Evolutionary conservation across 2,888 invertebrate species (phyloP), one percentile per base, ranked within the genome.

Genomic region (Cerastoderma edule): DNA sequence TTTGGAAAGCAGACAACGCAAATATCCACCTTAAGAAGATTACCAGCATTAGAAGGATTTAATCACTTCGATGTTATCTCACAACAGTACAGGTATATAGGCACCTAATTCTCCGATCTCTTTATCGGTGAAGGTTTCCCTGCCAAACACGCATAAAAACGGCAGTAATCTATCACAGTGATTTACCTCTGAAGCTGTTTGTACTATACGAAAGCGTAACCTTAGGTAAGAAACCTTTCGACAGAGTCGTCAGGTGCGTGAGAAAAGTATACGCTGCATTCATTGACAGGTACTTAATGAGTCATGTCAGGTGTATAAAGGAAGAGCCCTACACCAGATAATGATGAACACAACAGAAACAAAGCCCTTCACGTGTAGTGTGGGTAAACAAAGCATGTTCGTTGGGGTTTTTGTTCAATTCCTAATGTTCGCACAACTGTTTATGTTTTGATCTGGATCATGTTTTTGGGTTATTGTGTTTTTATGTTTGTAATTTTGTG

Each of bases 231-330:
- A 60, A 39, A 13, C 32, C 8, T n/a, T n/a, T n/a, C 35, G 39
- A n/a, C 24, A 22, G 60, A 60, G 60, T 60, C 60, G 60, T 39
- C n/a, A 27, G 39, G 60, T 60, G 60, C 60, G 60, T 60, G 60
- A 60, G 60, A 60, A 60, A n/a, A n/a, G n/a, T 27, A 13, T 39
- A 27, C 39, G 16, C 22, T 39, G 39, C 35, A 24, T 60, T 60
- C 60, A 60, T 60, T 60, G 39, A 60, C 60, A 60, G 39, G 60
- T 39, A 60, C 10, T 27, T n/a, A n/a, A n/a, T n/a, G n/a, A n/a
- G n/a, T n/a, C n/a, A n/a, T n/a, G n/a, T n/a, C n/a, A n/a, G n/a
- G n/a, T n/a, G n/a, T n/a, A n/a, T n/a, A n/a, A n/a, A n/a, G n/a
- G n/a, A n/a, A n/a, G n/a, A n/a, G n/a, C n/a, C n/a, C n/a, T n/a